Percentiles rank a stretch among this genome's conserved stretches.
These are phyloP conservation scores for Chloropsis hardwickii DNA, from an alignment of 2,113 vertebrate genomes.

Conservation along the genomic window DNA sequence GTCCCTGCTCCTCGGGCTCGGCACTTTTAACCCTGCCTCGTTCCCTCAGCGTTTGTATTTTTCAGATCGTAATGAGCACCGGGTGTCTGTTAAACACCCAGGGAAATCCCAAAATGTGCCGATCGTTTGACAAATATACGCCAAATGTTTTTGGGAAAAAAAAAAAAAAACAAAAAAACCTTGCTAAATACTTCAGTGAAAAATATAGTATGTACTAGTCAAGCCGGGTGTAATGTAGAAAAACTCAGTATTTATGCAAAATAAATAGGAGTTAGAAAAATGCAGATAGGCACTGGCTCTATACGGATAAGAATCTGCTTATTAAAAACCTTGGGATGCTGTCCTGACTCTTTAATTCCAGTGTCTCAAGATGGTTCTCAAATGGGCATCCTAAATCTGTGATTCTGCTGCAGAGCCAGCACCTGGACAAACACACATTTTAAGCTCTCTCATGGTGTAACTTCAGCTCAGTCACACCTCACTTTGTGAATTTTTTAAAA, in stretches of 20 bases:
- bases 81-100: neutral
- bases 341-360: neutral
- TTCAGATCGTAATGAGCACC: neutral
- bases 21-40: neutral
- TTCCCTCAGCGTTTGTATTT: neutral
- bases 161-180: too few relatives aligned
- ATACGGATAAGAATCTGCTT: neutral
- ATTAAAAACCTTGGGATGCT: neutral
- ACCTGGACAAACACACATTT: fast-evolving
- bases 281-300: neutral
- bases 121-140: neutral
- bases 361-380: neutral
- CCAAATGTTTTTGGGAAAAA: neutral
- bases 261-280: neutral
- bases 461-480: neutral
- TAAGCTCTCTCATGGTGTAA: neutral
- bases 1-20: neutral
- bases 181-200: neutral
- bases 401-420: neutral
- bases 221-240: neutral
- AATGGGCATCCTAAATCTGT: neutral
- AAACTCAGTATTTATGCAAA: neutral
- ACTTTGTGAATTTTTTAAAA: fast-evolving
- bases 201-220: neutral
- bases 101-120: neutral